phyloP scores from a whole-genome alignment of 2,888 invertebrate genomes.

The Escarpia spicata region DNA sequence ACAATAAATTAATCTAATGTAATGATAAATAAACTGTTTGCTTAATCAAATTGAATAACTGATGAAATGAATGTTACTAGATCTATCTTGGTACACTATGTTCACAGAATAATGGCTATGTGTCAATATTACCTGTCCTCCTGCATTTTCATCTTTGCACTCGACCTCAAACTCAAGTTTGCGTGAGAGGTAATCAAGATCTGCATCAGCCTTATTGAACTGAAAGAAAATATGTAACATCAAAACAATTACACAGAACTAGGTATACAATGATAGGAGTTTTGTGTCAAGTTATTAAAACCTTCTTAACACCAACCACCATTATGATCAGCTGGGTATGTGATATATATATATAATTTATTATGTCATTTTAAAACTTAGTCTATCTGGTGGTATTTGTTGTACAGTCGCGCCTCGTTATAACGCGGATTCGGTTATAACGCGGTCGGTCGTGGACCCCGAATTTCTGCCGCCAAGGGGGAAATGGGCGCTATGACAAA shows the following conservation, averaged over 20 bases:
- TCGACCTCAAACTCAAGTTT: slow-evolving; percentile 53
- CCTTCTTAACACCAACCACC: too few relatives aligned
- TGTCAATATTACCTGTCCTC: slow-evolving; percentile 14
- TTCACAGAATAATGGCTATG: background rate
- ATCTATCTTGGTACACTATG: background rate
- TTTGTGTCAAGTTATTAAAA: too few relatives aligned
- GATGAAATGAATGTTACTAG: background rate
- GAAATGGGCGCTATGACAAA: too few relatives aligned
- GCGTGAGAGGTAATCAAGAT: slow-evolving; percentile 50
- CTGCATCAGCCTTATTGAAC: slow-evolving; percentile 57
- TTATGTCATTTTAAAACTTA: too few relatives aligned
- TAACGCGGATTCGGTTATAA: too few relatives aligned
- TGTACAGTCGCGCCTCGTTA: too few relatives aligned
- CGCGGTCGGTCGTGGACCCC: too few relatives aligned
- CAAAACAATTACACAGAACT: too few relatives aligned
- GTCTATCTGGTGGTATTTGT: too few relatives aligned
- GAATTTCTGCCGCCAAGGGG: too few relatives aligned
- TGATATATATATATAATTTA: too few relatives aligned
- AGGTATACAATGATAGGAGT: background rate
- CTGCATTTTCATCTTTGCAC: slow-evolving; percentile 27
- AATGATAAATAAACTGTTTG: background rate
- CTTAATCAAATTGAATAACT: background rate
- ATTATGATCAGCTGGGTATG: too few relatives aligned
- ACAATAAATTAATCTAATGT: background rate
- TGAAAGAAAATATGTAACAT: slow-evolving; percentile 33